Conservation (phyloP, 2,113 vertebrate species). For the Petrocephalus zakoni region DNA sequence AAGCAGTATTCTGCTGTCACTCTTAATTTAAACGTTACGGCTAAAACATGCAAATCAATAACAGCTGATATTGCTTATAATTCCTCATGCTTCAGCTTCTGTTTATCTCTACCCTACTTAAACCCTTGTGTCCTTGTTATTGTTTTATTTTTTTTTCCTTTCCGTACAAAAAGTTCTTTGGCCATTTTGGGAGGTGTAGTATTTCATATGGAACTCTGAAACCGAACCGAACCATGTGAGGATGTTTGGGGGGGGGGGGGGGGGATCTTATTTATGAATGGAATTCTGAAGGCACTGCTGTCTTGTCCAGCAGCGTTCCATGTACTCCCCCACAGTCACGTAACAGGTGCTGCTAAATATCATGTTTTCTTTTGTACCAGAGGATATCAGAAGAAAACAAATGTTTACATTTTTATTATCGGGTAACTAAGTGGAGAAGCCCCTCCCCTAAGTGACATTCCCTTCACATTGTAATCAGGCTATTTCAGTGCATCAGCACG, state of each 20-base stretch:
- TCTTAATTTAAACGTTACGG: not conserved
- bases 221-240: not conserved
- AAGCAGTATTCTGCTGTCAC: not conserved
- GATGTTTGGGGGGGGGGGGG: not conserved
- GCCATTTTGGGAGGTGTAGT: not conserved
- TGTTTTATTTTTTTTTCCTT: not conserved
- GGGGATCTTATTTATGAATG: not conserved
- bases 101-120: not conserved
- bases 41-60: not conserved
- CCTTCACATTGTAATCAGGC: not conserved
- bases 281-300: not conserved
- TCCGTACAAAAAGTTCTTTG: not conserved
- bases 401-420: not conserved
- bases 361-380: not conserved
- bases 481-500: not conserved
- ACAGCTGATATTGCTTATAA: not conserved
- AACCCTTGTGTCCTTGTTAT: not conserved
- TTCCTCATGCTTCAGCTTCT: not conserved
- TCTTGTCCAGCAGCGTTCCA: not conserved
- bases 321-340: not conserved
- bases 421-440: not conserved
- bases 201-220: not conserved
- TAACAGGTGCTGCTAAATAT: not conserved
- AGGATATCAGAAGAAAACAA: too few species aligned
- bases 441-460: too few species aligned